These are phyloP conservation scores for Temnothorax curvispinosus DNA, from an alignment of 1,140 invertebrate genomes.

Conservation along the genomic window DNA sequence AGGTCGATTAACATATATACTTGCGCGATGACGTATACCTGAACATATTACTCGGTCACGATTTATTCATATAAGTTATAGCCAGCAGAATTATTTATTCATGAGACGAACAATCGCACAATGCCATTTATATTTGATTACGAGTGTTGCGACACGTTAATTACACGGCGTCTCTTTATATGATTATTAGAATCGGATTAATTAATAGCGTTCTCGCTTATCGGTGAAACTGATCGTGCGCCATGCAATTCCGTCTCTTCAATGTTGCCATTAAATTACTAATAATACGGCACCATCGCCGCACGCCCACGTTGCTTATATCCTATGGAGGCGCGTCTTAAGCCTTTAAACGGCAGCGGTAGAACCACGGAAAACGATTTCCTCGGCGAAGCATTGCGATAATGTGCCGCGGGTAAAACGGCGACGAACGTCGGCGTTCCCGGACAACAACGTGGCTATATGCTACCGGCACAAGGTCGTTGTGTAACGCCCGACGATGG, in stretches of 20 bases:
- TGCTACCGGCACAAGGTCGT: slow-evolving; percentile 54
- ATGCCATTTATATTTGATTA: neutral
- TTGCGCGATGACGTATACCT: neutral
- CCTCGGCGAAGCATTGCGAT: neutral
- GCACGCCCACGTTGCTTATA: neutral
- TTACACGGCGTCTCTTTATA: neutral
- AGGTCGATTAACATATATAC: neutral
- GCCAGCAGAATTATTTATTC: neutral
- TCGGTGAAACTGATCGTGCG: slow-evolving; percentile 5
- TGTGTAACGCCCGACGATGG: slow-evolving; percentile 41
- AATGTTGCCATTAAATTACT: slow-evolving; percentile 1
- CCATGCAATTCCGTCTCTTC: neutral
- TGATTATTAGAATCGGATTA: neutral
- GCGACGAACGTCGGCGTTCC: slow-evolving; percentile 27
- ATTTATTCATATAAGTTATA: neutral
- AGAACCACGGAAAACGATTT: slow-evolving; percentile 22
- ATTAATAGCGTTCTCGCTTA: neutral
- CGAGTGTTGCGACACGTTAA: neutral
- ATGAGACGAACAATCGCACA: neutral
- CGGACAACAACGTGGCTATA: slow-evolving; percentile 21
- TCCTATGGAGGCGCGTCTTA: neutral
- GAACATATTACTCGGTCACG: neutral
- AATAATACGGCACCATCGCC: neutral
- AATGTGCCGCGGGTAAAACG: slow-evolving; percentile 24
- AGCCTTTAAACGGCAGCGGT: slow-evolving; percentile 8